A percentile compares a stretch with the other conserved stretches of the same genome.
Conservation (phyloP, 1,140 invertebrate genomes). For the Polypedilum pembai region DNA sequence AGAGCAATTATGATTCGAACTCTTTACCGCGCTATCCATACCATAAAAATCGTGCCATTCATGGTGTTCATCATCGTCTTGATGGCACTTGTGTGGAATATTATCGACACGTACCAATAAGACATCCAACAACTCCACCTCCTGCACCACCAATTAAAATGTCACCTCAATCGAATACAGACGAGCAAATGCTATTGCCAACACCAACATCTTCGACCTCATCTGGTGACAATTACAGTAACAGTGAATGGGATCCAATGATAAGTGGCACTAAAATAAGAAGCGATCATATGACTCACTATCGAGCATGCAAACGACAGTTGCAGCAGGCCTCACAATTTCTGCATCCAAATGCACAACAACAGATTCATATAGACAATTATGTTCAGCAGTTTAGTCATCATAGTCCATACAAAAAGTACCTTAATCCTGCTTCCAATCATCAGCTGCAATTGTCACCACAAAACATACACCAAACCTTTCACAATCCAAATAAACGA, state of each 20-base stretch:
- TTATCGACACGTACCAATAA: neutral
- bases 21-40: conserved; percentile 38
- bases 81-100: conserved; percentile 19
- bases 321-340: neutral
- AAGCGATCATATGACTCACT: conserved; percentile 8
- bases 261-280: neutral
- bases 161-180: conserved; percentile 10
- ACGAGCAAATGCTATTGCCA: neutral
- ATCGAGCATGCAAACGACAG: neutral
- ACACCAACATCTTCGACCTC: neutral
- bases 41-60: conserved; percentile 39
- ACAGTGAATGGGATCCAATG: conserved; percentile 22
- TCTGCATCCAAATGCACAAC: neutral
- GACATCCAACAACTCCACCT: conserved; percentile 20
- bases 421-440: neutral
- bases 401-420: conserved; percentile 3
- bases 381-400: neutral
- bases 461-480: conserved; percentile 4
- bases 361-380: conserved; percentile 15
- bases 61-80: conserved; percentile 29
- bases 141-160: neutral
- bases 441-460: conserved; percentile 22
- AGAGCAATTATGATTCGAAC: conserved; percentile 32
- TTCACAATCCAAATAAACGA: conserved; percentile 31
- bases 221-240: neutral